Percentiles rank a stretch among this genome's conserved stretches.
phyloP scores from a whole-genome alignment of 1,140 invertebrate species.

The Brachionus paranguensis region DNA sequence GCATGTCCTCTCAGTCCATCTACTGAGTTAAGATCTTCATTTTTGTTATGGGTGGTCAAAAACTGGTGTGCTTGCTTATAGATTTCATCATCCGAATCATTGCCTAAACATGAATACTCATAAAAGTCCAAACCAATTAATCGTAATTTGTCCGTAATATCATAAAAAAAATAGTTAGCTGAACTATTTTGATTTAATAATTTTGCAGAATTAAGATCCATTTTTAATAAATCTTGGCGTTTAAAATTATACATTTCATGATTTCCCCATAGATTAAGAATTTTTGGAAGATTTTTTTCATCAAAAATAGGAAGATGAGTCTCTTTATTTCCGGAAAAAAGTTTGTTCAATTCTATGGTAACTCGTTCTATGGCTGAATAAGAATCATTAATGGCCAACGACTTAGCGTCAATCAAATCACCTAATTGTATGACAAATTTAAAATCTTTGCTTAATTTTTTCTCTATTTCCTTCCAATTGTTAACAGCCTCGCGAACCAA shows the following conservation, averaged over 20 bases:
- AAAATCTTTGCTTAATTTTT: constrained; percentile 31
- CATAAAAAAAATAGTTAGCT: constrained; percentile 22
- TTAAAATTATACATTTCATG: constrained; percentile 55
- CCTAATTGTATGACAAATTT: constrained; percentile 53
- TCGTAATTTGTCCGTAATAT: constrained; percentile 1
- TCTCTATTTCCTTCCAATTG: constrained; percentile 45
- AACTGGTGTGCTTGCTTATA: constrained; percentile 43
- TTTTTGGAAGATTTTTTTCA: constrained; percentile 25
- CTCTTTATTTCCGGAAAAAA: constrained; percentile 40
- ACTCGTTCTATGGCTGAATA: constrained; percentile 39
- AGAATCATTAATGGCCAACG: constrained; percentile 41
- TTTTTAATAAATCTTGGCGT: constrained; percentile 43
- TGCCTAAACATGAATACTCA: constrained; percentile 50
- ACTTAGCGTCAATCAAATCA: constrained; percentile 54
- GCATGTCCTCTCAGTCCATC: constrained; percentile 46
- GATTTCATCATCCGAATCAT: constrained; percentile 41
- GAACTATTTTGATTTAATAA: neutral
- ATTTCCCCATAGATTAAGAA: constrained; percentile 53
- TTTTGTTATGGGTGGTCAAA: constrained; percentile 45
- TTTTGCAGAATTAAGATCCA: constrained; percentile 41
- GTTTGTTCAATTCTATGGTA: neutral
- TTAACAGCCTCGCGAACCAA: constrained; percentile 47
- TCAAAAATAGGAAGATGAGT: constrained; percentile 42
- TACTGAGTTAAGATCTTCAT: constrained; percentile 46
- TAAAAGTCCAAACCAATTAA: constrained; percentile 48